These are phyloP conservation scores for Acanthiza pusilla DNA, from an alignment of 2,797 vertebrate genomes.

Conservation along the genomic window DNA sequence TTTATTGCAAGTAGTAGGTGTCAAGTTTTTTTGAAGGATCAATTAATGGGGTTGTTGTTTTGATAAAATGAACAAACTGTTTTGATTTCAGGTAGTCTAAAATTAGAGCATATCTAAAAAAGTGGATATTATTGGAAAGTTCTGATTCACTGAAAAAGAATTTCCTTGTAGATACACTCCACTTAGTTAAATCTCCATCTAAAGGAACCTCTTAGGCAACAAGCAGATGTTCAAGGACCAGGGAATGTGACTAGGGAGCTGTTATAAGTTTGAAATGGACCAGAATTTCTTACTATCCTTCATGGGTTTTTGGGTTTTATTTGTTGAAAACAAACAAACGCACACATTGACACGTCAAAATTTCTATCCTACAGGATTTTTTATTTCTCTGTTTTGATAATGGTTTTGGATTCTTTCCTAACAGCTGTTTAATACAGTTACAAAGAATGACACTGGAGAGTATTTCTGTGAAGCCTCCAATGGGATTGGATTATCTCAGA, in stretches of 20 bases:
- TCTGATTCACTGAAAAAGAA: neutral
- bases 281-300: neutral
- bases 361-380: neutral
- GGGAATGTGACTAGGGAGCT: neutral
- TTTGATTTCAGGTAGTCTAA: neutral
- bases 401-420: slow-evolving; percentile 14
- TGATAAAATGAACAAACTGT: neutral
- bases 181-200: neutral
- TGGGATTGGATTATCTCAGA: slow-evolving; percentile 80
- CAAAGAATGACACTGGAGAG: slow-evolving; percentile 85
- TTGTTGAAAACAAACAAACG: neutral
- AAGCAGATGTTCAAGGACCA: neutral
- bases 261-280: neutral
- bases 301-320: neutral
- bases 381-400: neutral
- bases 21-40: neutral
- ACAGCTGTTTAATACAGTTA: slow-evolving; percentile 87
- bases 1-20: rapidly evolving
- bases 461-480: slow-evolving; percentile 92
- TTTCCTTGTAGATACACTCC: neutral
- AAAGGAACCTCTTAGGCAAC: neutral
- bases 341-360: neutral
- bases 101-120: neutral
- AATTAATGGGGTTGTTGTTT: neutral
- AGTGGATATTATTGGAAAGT: neutral